Conservation (phyloP, 2,113 vertebrate genomes). For the Potamarius usumacintae region DNA sequence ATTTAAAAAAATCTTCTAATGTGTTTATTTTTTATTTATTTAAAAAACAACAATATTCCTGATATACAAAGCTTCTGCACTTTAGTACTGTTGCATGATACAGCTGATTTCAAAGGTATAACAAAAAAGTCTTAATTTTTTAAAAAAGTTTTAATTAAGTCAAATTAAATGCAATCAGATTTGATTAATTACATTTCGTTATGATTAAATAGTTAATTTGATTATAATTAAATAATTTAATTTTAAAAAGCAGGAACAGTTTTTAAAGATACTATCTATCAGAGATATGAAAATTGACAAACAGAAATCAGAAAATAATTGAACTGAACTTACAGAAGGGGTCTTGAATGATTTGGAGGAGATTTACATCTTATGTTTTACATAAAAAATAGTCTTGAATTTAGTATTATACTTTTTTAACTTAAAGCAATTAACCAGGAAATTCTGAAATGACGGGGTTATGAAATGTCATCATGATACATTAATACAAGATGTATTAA, state of each 20-base stretch:
- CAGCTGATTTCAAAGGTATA: neutral
- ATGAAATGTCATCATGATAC: no score
- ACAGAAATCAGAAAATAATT: neutral
- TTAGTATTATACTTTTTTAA: neutral
- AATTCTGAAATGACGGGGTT: no score
- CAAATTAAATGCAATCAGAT: no score
- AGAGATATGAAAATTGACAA: neutral
- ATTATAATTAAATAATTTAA: no score
- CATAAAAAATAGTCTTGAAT: neutral
- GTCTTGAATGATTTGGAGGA: neutral
- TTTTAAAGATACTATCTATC: neutral
- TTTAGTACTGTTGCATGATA: neutral
- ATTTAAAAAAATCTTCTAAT: no score
- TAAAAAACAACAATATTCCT: neutral
- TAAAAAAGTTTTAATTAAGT: no score
- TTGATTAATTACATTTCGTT: no score
- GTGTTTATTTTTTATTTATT: no score
- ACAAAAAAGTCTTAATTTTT: no score
- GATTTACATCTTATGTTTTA: neutral
- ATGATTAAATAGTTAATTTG: no score
- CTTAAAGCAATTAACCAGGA: no score
- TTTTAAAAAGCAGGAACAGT: neutral
- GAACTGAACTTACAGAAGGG: neutral
- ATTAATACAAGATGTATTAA: no score
- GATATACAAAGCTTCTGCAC: neutral